Evolutionary conservation across 2,113 vertebrate genomes (phyloP).

Genomic region (Sylvietta virens): DNA sequence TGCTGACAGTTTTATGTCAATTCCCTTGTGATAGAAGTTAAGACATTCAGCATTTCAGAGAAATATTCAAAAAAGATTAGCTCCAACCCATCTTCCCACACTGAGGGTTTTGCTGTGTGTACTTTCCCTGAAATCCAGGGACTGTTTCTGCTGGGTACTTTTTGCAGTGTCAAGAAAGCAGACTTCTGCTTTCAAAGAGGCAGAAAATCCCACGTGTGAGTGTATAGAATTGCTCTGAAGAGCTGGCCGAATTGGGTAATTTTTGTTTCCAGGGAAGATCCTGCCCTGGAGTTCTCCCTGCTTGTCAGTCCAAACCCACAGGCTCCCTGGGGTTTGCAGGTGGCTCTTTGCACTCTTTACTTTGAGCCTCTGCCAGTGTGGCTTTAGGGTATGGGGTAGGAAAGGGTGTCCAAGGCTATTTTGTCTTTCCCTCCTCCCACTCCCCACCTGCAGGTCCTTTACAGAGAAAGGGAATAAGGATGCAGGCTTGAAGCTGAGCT

Average conservation of each 20-base stretch:
- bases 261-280: not conserved
- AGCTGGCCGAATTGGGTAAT: fast-evolving
- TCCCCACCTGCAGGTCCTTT: not conserved
- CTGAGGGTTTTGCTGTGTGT: not conserved
- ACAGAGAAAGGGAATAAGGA: not conserved
- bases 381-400: not conserved
- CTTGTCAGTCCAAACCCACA: not conserved
- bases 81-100: not conserved
- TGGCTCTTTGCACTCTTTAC: not conserved
- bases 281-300: not conserved
- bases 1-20: not conserved
- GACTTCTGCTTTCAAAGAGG: not conserved
- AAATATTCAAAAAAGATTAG: not conserved
- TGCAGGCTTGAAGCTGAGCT: not conserved
- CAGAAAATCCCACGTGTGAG: fast-evolving
- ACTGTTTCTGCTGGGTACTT: not conserved
- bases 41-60: not conserved
- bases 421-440: not conserved
- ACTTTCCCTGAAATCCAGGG: not conserved
- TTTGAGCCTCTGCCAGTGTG: not conserved
- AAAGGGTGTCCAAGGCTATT: not conserved
- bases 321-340: not conserved
- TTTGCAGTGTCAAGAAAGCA: not conserved
- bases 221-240: not conserved
- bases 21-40: not conserved